These are phyloP conservation scores for Tuberolachnus salignus DNA, from an alignment of 2,888 invertebrate species.

Conservation along the genomic window DNA sequence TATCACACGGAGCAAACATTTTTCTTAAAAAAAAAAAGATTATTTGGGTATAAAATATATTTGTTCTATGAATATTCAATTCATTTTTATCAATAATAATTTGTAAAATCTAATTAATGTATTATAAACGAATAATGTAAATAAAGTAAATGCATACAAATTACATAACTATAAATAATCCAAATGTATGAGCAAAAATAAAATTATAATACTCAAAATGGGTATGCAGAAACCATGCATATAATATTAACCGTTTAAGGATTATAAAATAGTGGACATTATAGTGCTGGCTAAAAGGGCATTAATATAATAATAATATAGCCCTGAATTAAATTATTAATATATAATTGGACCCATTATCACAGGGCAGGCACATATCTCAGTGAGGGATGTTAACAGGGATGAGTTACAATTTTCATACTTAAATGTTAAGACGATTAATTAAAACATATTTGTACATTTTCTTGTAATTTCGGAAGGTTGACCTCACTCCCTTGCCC, in stretches of 20 bases:
- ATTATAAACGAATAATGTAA: background rate
- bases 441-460: too few species aligned
- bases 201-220: background rate
- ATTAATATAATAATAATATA: background rate
- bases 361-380: too few species aligned
- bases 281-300: background rate
- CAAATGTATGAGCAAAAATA: conserved; percentile 25
- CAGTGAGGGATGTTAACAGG: too few species aligned
- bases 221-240: background rate
- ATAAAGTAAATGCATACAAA: background rate
- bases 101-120: background rate
- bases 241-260: background rate
- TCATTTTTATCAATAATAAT: background rate
- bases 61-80: background rate
- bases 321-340: background rate
- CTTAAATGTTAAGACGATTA: too few species aligned
- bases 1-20: background rate
- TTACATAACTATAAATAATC: background rate
- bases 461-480: too few species aligned
- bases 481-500: too few species aligned
- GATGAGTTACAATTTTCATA: too few species aligned
- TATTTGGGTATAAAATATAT: background rate
- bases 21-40: background rate
- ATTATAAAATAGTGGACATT: conserved; percentile 27
- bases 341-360: conserved; percentile 40